A percentile compares a stretch with the other conserved stretches of the same genome.
phyloP scores from a whole-genome alignment of 2,888 invertebrate genomes.

The Watsonalla cultraria region DNA sequence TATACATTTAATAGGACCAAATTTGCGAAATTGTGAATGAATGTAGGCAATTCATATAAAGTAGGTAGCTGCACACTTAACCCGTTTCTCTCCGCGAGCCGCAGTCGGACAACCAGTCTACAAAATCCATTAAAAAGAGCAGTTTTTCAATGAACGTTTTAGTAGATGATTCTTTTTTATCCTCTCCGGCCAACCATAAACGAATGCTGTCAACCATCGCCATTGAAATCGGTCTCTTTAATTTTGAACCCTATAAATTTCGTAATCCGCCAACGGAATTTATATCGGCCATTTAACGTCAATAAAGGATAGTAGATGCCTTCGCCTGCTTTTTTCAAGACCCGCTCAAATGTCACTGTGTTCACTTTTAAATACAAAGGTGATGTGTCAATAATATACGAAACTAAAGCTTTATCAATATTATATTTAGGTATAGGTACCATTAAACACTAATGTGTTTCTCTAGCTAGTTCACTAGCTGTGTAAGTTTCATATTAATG shows the following conservation, averaged over 20 bases:
- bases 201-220: slow-evolving; percentile 63
- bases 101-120: neutral
- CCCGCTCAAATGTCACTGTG: slow-evolving; percentile 45
- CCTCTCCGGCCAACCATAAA: slow-evolving; percentile 54
- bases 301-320: slow-evolving; percentile 53
- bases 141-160: slow-evolving; percentile 52
- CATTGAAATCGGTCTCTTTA: slow-evolving; percentile 77
- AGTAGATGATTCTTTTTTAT: slow-evolving; percentile 42
- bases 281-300: slow-evolving; percentile 75
- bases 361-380: slow-evolving; percentile 71
- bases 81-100: neutral
- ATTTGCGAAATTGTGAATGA: too few relatives aligned
- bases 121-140: slow-evolving; percentile 46
- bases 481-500: too few relatives aligned
- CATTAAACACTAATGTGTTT: too few relatives aligned
- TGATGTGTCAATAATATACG: slow-evolving; percentile 56
- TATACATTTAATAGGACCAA: too few relatives aligned
- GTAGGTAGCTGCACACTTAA: neutral
- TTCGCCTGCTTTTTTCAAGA: slow-evolving; percentile 45
- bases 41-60: neutral
- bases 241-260: slow-evolving; percentile 76
- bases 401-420: neutral
- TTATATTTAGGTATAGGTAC: slow-evolving; percentile 11
- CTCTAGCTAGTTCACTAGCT: too few relatives aligned
- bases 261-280: slow-evolving; percentile 74